Base-by-base conservation (phyloP, 2,113 vertebrate species). In the Xyrauchen texanus region DNA sequence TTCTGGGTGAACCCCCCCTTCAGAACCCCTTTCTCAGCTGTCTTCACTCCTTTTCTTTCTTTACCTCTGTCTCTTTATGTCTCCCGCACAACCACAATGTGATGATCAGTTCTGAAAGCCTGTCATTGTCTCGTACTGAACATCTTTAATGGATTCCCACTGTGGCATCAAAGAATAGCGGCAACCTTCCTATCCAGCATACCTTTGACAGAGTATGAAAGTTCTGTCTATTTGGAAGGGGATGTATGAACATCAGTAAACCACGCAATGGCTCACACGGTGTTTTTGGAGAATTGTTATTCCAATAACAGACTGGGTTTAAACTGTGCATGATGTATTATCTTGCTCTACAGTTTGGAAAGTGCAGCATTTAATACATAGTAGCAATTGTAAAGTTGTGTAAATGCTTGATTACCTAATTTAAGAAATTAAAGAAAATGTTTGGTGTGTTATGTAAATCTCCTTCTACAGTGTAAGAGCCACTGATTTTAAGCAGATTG, bases 141-240 rank as follows among this genome's bases (percentile, higher is more conserved):
- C 57, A 62, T 84, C 79, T 81, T 84, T 84, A 84, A 81, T 84
- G 82, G 78, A 78, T 65, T 76, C 52, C 75, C 78, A 51, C 65
- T 21, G 69, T 7, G 64, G 51, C 74, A 75, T 84, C 82, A 84
- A 84, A 84, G 69, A 68, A 53, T 34, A 58, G 55, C 13, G 10
- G 15, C 44, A 65, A 62, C 60, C 21, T 65, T 73, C 68, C 34
- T 12, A 68, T 65, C 63, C 49, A 5, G 21, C 68, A 81, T 81
- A 64, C 79, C 52, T 66, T 68, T 68, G 64, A 60, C 70, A 45
- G 46, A 6, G 46, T 42, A n/a, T 81, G 46, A 75, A 81, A 68
- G 79, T 66, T 60, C 46, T 65, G 21, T 34, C 21, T 34, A 34
- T 34, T 34, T 34, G 21, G 21, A 34, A 34, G 21, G 21, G 21